Evolutionary conservation across 2,888 invertebrate species (phyloP).

Genomic region (Biston stratarius): DNA sequence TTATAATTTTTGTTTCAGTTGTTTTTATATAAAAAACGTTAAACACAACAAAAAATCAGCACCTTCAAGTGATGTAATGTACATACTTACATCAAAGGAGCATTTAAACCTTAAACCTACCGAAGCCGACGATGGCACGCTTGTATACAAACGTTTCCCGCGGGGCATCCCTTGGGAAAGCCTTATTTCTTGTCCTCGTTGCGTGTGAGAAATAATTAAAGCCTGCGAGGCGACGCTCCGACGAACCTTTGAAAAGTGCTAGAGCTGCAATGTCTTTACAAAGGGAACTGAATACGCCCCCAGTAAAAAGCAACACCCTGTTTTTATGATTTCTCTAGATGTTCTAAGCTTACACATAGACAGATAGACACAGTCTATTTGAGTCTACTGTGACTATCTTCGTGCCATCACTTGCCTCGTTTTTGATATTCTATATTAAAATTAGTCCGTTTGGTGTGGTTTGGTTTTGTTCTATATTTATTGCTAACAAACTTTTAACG

Average conservation of each 20-base stretch:
- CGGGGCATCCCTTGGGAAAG: conserved; percentile 55
- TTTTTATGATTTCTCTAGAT: conserved; percentile 14
- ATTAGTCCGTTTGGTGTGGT: no score
- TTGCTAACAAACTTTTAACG: no score
- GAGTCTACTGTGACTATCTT: no score
- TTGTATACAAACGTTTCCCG: conserved; percentile 57
- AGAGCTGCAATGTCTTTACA: conserved; percentile 68
- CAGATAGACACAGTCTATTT: background rate
- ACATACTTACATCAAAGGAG: conserved; percentile 36
- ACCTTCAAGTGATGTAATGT: background rate
- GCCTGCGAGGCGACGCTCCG: conserved; percentile 48
- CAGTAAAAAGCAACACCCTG: conserved; percentile 65
- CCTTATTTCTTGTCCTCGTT: conserved; percentile 59
- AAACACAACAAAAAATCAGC: background rate
- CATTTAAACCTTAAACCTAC: conserved; percentile 38
- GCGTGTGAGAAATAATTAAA: conserved; percentile 77
- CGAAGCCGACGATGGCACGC: conserved; percentile 53
- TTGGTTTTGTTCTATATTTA: no score
- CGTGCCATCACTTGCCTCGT: no score
- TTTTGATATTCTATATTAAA: no score
- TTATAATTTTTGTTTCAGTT: no score
- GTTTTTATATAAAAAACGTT: background rate
- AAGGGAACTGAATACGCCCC: conserved; percentile 69
- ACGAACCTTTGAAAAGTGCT: conserved; percentile 66
- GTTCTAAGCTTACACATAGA: conserved; percentile 20